Percentiles rank a stretch among this genome's conserved stretches.
phyloP scores from a whole-genome alignment of 2,113 vertebrate species.

The Cercopithecus mona region DNA sequence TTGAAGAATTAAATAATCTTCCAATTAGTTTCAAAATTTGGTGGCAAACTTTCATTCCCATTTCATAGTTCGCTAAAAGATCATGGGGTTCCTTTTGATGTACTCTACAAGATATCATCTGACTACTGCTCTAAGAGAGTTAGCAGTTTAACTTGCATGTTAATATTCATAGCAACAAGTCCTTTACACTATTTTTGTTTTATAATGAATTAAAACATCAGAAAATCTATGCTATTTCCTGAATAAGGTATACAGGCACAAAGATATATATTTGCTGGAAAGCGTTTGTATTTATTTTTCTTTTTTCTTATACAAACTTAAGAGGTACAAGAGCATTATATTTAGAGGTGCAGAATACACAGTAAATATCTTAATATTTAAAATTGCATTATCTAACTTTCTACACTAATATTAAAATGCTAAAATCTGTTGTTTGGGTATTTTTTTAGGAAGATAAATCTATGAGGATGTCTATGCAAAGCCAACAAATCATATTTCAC shows the following conservation, averaged over 20 bases:
- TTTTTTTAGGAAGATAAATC: not conserved
- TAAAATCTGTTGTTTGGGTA: not conserved
- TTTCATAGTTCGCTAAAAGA: not conserved
- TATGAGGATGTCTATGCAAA: conserved; percentile 17
- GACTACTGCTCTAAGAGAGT: not conserved
- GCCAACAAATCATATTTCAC: conserved; percentile 47
- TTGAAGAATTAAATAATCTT: not conserved
- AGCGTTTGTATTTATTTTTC: not conserved
- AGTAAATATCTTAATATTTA: not conserved
- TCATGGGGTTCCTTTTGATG: not conserved
- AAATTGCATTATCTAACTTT: not conserved
- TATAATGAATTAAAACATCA: not conserved
- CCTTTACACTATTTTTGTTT: not conserved
- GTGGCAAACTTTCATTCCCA: not conserved
- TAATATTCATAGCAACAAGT: not conserved
- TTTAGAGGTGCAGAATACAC: not conserved
- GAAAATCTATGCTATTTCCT: not conserved
- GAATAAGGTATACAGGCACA: not conserved
- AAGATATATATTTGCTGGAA: not conserved
- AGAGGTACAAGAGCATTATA: not conserved
- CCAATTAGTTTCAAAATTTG: not conserved
- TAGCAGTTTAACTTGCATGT: not conserved
- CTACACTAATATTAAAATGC: not conserved
- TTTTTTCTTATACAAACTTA: too few species aligned
- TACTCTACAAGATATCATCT: not conserved